Evolutionary conservation across 2,797 vertebrate species (phyloP), one percentile per base, ranked within the genome.

Genomic region (Petrocephalus sullivani): DNA sequence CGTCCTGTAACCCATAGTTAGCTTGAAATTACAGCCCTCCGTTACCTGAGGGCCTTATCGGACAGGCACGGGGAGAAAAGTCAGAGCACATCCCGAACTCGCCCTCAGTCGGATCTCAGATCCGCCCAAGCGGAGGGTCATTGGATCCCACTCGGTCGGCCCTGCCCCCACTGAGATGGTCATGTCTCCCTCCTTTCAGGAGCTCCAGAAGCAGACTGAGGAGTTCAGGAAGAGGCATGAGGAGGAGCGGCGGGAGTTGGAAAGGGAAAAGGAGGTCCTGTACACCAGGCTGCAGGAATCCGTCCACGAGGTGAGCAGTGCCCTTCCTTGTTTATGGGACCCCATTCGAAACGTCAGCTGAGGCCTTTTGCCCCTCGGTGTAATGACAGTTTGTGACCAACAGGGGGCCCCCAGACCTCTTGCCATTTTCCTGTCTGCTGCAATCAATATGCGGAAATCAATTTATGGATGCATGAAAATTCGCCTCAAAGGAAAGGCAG

Each of bases 201-300:
- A 95, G 57, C 94, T 94, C 0, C 94, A 95, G 89, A 89, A 87
- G 10, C 93, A 95, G 90, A 91, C 97, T 89, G 97, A 98, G 10
- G 96, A 97, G 89, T 94, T 97, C 92, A 96, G 95, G 92, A 97
- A 93, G 91, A 95, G 92, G 56, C 93, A 93, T 0, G 95, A 97
- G 89, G 94, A 94, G 92, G 94, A 97, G 49, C 95, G 94, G 90
- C 93, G 90, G 28, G 91, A 94, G 21, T 92, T 97, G 85, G 96
- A 97, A 92, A 96, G 94, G 61, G 97, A 98, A 89, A 95, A 94
- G 91, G 95, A 96, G 9, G 93, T 96, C 58, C 93, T 98, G 49
- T 93, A 90, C 86, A 91, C 90, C 28, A 96, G 96, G 90, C 95
- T 98, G 85, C 95, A 96, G 90, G 95, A 96, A 16, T 96, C 97